phyloP scores from a whole-genome alignment of 2,797 vertebrate species.

The Iguana delicatissima region DNA sequence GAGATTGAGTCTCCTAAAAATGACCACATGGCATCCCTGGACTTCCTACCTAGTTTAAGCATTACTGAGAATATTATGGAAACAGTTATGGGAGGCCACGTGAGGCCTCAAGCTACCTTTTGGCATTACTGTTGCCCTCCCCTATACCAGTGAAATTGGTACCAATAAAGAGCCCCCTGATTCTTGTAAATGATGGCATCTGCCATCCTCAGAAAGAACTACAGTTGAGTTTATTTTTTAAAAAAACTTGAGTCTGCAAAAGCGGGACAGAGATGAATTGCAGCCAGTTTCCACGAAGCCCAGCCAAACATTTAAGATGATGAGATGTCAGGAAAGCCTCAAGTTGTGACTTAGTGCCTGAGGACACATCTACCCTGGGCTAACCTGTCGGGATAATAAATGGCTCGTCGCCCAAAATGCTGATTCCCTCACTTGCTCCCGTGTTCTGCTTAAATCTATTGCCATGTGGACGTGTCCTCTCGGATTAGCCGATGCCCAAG shows the following conservation, averaged over 20 bases:
- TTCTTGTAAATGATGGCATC: not conserved
- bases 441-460: not conserved
- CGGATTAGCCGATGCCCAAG: too few relatives aligned
- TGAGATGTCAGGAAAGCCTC: not conserved
- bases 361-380: not conserved
- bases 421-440: not conserved
- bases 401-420: not conserved
- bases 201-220: not conserved
- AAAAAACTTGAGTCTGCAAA: not conserved
- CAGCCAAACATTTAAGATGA: not conserved
- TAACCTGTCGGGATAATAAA: not conserved
- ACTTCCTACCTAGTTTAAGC: too few relatives aligned
- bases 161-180: not conserved
- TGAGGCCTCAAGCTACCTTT: not conserved
- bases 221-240: not conserved
- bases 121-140: not conserved
- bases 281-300: not conserved
- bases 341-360: not conserved
- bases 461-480: rapidly evolving
- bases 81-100: too few relatives aligned
- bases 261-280: conserved; percentile 1
- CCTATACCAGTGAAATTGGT: not conserved
- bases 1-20: too few relatives aligned
- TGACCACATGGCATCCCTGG: too few relatives aligned
- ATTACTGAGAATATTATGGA: too few relatives aligned